phyloP scores from a whole-genome alignment of 2,888 invertebrate species.

The Diachrysia chrysitis region DNA sequence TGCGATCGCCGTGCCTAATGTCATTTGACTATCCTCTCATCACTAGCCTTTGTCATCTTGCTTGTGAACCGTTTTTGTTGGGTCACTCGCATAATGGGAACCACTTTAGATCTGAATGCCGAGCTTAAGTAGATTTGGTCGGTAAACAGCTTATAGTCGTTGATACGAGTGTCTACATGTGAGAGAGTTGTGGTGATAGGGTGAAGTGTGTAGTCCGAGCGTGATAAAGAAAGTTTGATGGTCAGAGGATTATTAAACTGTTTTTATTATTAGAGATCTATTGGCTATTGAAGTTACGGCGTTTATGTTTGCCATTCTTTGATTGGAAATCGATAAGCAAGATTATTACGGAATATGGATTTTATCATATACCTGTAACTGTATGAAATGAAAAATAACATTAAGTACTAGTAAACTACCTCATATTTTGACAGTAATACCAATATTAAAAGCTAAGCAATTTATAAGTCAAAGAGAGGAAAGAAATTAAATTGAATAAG shows the following conservation, averaged over 20 bases:
- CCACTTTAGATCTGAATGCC: conserved; percentile 17
- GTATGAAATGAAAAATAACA: no score
- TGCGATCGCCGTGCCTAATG: conserved; percentile 50
- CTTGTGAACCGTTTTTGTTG: conserved; percentile 32
- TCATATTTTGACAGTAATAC: no score
- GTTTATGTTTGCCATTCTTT: no score
- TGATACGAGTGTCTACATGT: conserved; percentile 3
- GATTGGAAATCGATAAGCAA: background rate
- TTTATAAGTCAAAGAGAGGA: no score
- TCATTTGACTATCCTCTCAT: conserved; percentile 49
- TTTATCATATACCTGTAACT: no score
- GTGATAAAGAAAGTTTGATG: background rate
- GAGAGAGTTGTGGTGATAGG: background rate
- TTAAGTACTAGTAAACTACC: no score
- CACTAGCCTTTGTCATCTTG: conserved; percentile 25
- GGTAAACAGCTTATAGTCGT: conserved; percentile 21
- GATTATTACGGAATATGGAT: no score
- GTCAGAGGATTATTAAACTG: background rate
- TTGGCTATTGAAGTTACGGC: no score
- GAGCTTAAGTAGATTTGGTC: conserved; percentile 21
- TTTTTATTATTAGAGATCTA: no score
- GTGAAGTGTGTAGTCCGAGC: background rate
- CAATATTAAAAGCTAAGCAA: no score
- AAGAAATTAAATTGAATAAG: no score
- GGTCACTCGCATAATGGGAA: conserved; percentile 19